Evolutionary conservation across 1,140 invertebrate genomes (phyloP).

Genomic region (Charaxes varanes): DNA sequence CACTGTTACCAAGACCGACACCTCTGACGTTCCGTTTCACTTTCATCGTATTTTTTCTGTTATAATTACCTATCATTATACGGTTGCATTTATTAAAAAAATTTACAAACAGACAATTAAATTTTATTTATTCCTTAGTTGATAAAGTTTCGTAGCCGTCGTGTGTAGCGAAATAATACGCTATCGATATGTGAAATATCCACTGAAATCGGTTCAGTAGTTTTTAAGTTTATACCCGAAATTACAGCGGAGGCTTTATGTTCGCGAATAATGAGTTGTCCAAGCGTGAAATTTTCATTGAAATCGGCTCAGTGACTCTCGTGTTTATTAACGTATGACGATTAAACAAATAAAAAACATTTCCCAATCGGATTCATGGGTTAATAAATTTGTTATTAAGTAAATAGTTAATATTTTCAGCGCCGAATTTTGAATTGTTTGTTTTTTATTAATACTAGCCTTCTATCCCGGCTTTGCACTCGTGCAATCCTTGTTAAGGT

Average conservation of each 20-base stretch:
- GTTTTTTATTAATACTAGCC: not conserved
- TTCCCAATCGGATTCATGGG: conserved; percentile 8
- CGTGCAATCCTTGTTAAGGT: too few species aligned
- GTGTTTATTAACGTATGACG: conserved; percentile 21
- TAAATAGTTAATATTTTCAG: not conserved
- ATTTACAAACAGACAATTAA: too few species aligned
- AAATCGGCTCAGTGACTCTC: conserved; percentile 22
- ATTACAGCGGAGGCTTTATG: conserved; percentile 18
- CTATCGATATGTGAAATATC: conserved; percentile 15
- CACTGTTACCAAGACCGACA: too few species aligned
- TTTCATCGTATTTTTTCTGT: too few species aligned
- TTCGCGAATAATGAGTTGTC: conserved; percentile 19
- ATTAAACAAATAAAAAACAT: conserved; percentile 24
- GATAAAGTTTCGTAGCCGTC: too few species aligned
- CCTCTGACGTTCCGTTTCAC: too few species aligned
- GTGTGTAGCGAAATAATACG: conserved; percentile 14
- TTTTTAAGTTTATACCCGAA: conserved; percentile 22
- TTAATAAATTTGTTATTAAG: conserved; percentile 11
- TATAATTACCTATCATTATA: too few species aligned
- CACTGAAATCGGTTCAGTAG: conserved; percentile 10
- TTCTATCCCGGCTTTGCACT: too few species aligned
- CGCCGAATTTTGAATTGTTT: not conserved
- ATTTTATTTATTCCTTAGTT: too few species aligned
- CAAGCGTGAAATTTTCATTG: conserved; percentile 23
- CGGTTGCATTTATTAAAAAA: too few species aligned